These are phyloP conservation scores for Papilio machaon DNA, from an alignment of 1,140 invertebrate genomes.

Conservation along the genomic window DNA sequence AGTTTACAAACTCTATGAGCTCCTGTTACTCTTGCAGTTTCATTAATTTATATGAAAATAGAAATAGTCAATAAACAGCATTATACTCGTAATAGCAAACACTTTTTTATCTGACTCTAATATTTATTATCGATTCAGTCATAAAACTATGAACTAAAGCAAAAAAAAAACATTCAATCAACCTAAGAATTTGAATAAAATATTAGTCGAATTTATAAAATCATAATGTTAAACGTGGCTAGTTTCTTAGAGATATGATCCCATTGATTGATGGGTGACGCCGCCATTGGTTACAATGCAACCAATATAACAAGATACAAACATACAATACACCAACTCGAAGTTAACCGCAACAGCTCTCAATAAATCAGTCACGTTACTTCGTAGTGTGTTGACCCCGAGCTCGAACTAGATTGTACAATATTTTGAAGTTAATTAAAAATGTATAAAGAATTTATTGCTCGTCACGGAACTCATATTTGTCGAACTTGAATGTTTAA, in stretches of 20 bases:
- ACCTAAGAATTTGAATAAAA: slow-evolving; percentile 77
- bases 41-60: not conserved
- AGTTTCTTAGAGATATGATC: slow-evolving; percentile 75
- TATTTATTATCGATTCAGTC: slow-evolving; percentile 54
- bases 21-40: not conserved
- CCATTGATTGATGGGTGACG: slow-evolving; percentile 81
- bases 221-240: slow-evolving; percentile 70
- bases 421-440: slow-evolving; percentile 78
- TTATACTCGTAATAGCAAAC: slow-evolving; percentile 57
- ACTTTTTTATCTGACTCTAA: slow-evolving; percentile 47
- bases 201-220: slow-evolving; percentile 78
- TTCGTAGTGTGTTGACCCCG: slow-evolving; percentile 75
- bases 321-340: not conserved
- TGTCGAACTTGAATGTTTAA: slow-evolving; percentile 64
- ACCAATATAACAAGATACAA: slow-evolving; percentile 32
- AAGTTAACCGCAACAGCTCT: slow-evolving; percentile 40
- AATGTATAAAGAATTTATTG: slow-evolving; percentile 73
- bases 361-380: slow-evolving; percentile 58
- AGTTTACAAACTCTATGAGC: not conserved
- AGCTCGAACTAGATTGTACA: slow-evolving; percentile 58
- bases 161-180: slow-evolving; percentile 77
- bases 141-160: slow-evolving; percentile 57
- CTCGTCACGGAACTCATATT: slow-evolving; percentile 65
- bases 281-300: slow-evolving; percentile 49
- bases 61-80: not conserved